A percentile compares a stretch with the other conserved stretches of the same genome.
Evolutionary conservation across 2,888 invertebrate genomes (phyloP).

Genomic region (Frankliniella fusca): DNA sequence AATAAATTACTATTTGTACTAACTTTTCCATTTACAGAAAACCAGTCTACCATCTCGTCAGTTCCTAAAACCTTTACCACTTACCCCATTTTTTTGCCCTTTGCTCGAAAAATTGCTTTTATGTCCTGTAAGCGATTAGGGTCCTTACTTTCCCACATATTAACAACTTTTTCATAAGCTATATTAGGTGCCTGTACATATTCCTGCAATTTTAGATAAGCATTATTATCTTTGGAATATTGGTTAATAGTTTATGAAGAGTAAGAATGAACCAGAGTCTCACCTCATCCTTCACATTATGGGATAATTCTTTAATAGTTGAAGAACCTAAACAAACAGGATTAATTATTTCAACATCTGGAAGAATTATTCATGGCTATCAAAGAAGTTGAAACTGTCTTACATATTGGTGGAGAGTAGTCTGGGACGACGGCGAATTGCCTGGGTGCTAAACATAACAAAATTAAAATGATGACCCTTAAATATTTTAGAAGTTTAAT

Average conservation of each 20-base stretch:
- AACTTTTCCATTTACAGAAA: no score
- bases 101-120: background rate
- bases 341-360: background rate
- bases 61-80: background rate
- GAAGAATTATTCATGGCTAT: background rate
- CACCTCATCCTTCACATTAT: background rate
- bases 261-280: background rate
- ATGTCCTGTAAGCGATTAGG: background rate
- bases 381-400: background rate
- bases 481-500: background rate
- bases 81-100: background rate
- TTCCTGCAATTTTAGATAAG: background rate
- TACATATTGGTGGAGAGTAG: background rate
- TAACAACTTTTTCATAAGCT: background rate
- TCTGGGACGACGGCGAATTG: background rate
- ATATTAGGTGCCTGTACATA: background rate
- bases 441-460: background rate
- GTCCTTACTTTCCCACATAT: background rate
- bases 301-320: background rate
- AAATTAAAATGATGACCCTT: background rate
- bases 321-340: background rate
- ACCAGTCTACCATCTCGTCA: no score
- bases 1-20: no score
- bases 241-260: background rate
- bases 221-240: background rate